phyloP scores from a whole-genome alignment of 2,797 vertebrate species.

The Onychomys leucogaster region DNA sequence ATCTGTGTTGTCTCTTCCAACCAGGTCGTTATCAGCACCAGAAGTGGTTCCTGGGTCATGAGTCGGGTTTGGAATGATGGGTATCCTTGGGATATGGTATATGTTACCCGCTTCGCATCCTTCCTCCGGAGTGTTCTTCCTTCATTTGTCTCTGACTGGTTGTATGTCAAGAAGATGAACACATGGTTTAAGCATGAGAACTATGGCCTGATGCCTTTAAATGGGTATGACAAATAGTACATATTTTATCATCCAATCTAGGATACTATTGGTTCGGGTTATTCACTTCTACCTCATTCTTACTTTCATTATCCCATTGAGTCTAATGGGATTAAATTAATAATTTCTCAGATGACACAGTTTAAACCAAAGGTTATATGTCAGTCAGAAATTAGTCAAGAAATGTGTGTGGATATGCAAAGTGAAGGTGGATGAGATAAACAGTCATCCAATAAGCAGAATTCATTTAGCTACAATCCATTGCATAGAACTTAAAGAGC shows the following conservation, averaged over 20 bases:
- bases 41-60: conserved; percentile 91
- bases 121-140: conserved; percentile 87
- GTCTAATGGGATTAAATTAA: background rate
- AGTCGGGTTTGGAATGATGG: conserved; percentile 88
- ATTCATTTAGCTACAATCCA: background rate
- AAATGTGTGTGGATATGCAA: background rate
- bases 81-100: conserved; percentile 90
- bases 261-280: background rate
- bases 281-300: background rate
- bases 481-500: background rate
- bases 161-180: conserved; percentile 89
- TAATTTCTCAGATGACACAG: background rate
- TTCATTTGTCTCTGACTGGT: conserved; percentile 87
- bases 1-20: background rate
- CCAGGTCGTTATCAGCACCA: conserved; percentile 93
- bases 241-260: background rate
- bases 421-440: background rate
- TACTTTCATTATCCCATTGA: background rate
- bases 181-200: conserved; percentile 89
- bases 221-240: conserved; percentile 86
- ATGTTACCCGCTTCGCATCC: conserved; percentile 83
- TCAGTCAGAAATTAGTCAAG: background rate
- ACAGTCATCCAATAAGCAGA: background rate
- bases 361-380: background rate
- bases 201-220: conserved; percentile 90